Evolutionary conservation across 1,140 invertebrate genomes (phyloP).

Genomic region (Octopus sinensis): DNA sequence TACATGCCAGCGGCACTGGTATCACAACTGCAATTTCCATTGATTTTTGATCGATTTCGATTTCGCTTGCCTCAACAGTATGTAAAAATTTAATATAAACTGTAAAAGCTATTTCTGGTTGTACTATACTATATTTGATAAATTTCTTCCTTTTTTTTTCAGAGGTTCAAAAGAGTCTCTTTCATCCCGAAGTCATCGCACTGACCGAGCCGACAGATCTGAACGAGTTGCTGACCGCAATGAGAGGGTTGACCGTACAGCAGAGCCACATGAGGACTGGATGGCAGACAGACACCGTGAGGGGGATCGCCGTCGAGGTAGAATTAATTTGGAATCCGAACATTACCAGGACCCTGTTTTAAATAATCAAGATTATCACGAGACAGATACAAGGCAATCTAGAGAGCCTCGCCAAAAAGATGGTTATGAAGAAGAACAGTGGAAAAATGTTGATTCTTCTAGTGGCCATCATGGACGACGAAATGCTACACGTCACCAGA

Average conservation of each 20-base stretch:
- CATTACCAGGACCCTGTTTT: neutral
- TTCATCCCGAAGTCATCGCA: constrained; percentile 6
- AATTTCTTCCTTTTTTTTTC: neutral
- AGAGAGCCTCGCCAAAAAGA: neutral
- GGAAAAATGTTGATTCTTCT: neutral
- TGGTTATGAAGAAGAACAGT: constrained; percentile 3
- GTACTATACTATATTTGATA: neutral
- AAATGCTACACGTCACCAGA: constrained; percentile 11
- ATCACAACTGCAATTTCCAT: no score
- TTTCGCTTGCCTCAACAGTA: no score
- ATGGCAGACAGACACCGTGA: neutral
- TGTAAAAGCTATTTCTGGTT: neutral
- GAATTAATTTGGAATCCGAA: neutral
- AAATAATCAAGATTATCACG: neutral
- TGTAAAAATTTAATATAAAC: neutral
- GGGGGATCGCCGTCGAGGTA: neutral
- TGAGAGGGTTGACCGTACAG: neutral
- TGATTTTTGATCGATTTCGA: no score
- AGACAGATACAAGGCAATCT: neutral
- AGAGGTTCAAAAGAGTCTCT: constrained; percentile 9
- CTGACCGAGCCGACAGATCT: neutral
- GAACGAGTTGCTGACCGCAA: neutral
- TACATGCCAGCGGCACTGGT: no score
- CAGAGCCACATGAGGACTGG: neutral
- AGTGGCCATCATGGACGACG: constrained; percentile 2